Conservation (phyloP, 2,888 invertebrate genomes). For the Deilephila elpenor region DNA sequence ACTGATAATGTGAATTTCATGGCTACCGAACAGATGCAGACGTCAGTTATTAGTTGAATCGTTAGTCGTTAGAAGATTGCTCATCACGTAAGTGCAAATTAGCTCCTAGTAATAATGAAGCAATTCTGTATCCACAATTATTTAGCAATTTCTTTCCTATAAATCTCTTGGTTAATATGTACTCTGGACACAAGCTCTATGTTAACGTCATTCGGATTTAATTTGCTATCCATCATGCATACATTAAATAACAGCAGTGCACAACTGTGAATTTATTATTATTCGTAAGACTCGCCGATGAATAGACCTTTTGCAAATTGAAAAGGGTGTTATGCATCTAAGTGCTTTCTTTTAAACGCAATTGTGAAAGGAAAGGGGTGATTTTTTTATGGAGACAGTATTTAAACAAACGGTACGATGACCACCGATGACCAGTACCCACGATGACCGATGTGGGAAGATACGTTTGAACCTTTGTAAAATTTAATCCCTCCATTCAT, state of each 20-base stretch:
- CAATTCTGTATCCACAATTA: too few species aligned
- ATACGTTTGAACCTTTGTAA: conserved; percentile 62
- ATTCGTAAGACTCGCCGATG: conserved; percentile 42
- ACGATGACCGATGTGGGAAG: conserved; percentile 82
- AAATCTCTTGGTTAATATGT: not conserved
- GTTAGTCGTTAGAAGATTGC: too few species aligned
- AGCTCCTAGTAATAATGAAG: too few species aligned
- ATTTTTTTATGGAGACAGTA: conserved; percentile 69
- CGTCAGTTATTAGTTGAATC: too few species aligned
- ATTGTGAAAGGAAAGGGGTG: conserved; percentile 68
- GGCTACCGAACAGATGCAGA: too few species aligned
- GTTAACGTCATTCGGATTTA: not conserved
- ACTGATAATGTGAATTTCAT: too few species aligned
- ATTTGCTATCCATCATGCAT: not conserved
- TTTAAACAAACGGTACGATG: conserved; percentile 75
- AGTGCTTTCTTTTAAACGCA: conserved; percentile 65
- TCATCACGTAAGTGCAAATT: too few species aligned
- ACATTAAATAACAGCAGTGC: conserved; percentile 4
- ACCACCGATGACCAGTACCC: conserved; percentile 80
- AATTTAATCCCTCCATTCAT: conserved; percentile 74
- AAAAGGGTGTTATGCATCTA: conserved; percentile 70
- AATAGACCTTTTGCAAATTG: conserved; percentile 66
- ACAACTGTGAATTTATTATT: conserved; percentile 14
- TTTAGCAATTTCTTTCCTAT: too few species aligned
- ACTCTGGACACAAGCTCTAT: not conserved